phyloP scores from a whole-genome alignment of 1,140 invertebrate species.

The Glomeris maerens region DNA sequence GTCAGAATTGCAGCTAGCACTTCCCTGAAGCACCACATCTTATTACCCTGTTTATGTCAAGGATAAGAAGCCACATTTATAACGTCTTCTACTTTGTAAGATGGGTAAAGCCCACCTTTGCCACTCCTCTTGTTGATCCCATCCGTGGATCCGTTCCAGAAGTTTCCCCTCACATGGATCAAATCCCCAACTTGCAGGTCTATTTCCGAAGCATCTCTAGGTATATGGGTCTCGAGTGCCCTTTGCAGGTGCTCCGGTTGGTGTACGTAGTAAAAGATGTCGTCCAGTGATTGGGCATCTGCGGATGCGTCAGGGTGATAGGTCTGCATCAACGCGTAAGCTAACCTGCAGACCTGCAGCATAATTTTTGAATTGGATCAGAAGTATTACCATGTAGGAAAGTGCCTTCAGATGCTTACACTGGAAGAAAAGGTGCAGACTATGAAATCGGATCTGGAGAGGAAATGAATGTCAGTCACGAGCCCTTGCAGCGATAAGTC shows the following conservation, averaged over 20 bases:
- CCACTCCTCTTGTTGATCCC: too few relatives aligned
- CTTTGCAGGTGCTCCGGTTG: constrained; percentile 74
- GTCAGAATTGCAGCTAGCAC: too few relatives aligned
- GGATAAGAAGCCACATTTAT: too few relatives aligned
- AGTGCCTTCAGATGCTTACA: too few relatives aligned
- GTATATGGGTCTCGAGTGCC: constrained; percentile 55
- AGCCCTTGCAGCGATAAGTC: constrained; percentile 76
- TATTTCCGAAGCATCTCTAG: constrained; percentile 50
- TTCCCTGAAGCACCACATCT: too few relatives aligned
- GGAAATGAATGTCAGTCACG: constrained; percentile 76
- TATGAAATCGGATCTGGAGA: constrained; percentile 72
- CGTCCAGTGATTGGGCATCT: constrained; percentile 78
- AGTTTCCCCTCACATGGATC: too few relatives aligned
- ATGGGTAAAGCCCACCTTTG: too few relatives aligned
- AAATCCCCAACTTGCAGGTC: constrained; percentile 59
- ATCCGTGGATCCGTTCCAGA: too few relatives aligned
- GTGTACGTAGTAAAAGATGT: constrained; percentile 96
- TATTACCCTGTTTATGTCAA: too few relatives aligned
- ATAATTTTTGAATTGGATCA: too few relatives aligned
- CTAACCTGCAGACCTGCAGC: constrained; percentile 72
- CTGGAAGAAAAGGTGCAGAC: constrained; percentile 96
- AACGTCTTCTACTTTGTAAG: too few relatives aligned
- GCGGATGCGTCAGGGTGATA: constrained; percentile 67
- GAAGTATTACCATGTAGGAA: too few relatives aligned
- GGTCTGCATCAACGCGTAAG: constrained; percentile 93